Percentiles rank a stretch among this genome's conserved stretches.
Conservation (phyloP, 2,797 vertebrate genomes). For the Hoplostethus mediterraneus region DNA sequence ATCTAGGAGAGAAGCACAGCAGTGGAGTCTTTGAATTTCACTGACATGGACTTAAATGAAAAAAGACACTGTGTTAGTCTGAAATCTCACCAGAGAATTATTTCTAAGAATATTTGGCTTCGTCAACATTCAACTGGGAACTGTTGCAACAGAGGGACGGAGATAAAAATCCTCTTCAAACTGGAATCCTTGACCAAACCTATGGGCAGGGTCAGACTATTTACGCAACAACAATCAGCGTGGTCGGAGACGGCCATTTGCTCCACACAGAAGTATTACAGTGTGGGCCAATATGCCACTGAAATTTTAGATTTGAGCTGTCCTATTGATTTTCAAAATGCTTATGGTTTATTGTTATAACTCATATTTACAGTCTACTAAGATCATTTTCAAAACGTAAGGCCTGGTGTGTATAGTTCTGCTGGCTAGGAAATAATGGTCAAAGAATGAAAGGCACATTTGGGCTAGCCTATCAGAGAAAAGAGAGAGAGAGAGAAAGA, state of each 20-base stretch:
- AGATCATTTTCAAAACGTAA: slow-evolving; percentile 27
- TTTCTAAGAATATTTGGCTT: neutral
- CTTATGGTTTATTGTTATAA: neutral
- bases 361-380: slow-evolving; percentile 9
- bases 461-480: slow-evolving; percentile 51
- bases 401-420: slow-evolving; percentile 15
- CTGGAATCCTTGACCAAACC: neutral
- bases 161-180: neutral
- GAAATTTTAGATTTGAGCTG: neutral
- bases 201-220: neutral
- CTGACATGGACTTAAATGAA: neutral
- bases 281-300: neutral
- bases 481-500: slow-evolving; percentile 15
- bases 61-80: neutral
- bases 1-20: slow-evolving; percentile 4
- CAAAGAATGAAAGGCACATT: slow-evolving; percentile 51
- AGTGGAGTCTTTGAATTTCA: slow-evolving; percentile 13
- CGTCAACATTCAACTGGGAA: neutral
- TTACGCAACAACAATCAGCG: neutral
- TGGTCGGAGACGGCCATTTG: slow-evolving; percentile 1
- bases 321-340: neutral
- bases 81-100: slow-evolving; percentile 1
- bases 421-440: slow-evolving; percentile 39
- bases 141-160: neutral
- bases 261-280: neutral